Evolutionary conservation across 2,113 vertebrate genomes (phyloP), one percentile per base, ranked within the genome.

Genomic region (Sceloporus tristichus): DNA sequence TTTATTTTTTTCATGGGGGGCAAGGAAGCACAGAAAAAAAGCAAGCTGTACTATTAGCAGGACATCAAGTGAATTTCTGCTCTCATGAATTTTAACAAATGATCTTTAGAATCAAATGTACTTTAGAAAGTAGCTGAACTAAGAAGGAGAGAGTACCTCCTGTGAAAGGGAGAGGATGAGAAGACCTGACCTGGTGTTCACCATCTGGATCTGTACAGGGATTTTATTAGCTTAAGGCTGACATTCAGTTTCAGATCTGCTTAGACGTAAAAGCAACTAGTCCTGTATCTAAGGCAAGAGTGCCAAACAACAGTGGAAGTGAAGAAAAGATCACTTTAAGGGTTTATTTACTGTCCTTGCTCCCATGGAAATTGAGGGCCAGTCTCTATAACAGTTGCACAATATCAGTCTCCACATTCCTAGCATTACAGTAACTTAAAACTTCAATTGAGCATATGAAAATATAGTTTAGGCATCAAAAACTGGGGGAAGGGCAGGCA

Each of bases 91-190:
- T 34, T 84, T 90, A 78, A 81, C 25, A 56, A 83, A 53, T 34
- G 5, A 6, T 23, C 79, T 87, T 54, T 73, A 25, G 73, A 80
- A 34, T 68, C 77, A 62, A 38, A 77, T 78, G 56, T 6, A 9
- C 56, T 88, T 93, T 70, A 85, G 54, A 25, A 76, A 54, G 18
- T 21, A 93, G 56, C 68, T 87, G 27, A 73, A 71, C 29, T 53
- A 79, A 87, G 19, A 85, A 87, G 85, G 71, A 84, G 73, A 21
- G 91, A 91, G 65, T 29, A 85, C 48, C 53, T 29, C 23, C 71
- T 80, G 85, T 84, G 87, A 93, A 76, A 81, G 54, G 66, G 40
- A 79, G 91, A 75, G 21, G 25, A 3, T 25, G 4, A 65, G 40
- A 73, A 90, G 89, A 79, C 29, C 56, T 59, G 89, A 79, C 29